phyloP scores from a whole-genome alignment of 1,140 invertebrate species.

The Drosophila parvula region DNA sequence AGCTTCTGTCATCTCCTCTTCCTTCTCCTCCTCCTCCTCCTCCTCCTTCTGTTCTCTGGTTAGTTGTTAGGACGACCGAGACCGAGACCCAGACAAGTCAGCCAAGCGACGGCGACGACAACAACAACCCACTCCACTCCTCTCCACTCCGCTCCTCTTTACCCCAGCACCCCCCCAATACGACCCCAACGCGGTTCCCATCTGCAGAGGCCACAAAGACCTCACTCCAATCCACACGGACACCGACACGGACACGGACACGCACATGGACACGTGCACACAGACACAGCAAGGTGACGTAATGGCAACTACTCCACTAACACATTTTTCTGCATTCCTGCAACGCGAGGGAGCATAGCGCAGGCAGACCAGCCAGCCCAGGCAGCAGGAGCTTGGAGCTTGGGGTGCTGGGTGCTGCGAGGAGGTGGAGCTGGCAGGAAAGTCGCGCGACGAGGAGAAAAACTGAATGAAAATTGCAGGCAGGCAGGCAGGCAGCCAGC shows the following conservation, averaged over 20 bases:
- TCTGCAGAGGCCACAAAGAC: conserved; percentile 33
- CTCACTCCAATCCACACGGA: conserved; percentile 19
- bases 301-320: conserved; percentile 84
- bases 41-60: conserved; percentile 10
- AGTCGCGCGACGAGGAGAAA: conserved; percentile 64
- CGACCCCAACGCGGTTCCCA: conserved; percentile 5
- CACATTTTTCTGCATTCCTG: conserved; percentile 84
- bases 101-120: conserved; percentile 17
- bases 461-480: conserved; percentile 79
- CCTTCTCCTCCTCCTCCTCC: neutral
- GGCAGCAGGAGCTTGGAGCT: neutral
- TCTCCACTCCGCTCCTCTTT: neutral
- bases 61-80: conserved; percentile 65
- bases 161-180: conserved; percentile 11
- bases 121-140: conserved; percentile 8
- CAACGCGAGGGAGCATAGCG: conserved; percentile 36
- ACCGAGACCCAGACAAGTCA: conserved; percentile 41
- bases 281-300: conserved; percentile 74
- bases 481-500: conserved; percentile 44
- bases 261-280: conserved; percentile 39
- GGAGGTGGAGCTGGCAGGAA: conserved; percentile 8
- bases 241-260: conserved; percentile 23
- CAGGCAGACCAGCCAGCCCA: conserved; percentile 6
- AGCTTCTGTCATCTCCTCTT: neutral
- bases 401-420: neutral